Base-by-base conservation (phyloP, 92 coral and sea anemone species). In the Actinernus sp. region DNA sequence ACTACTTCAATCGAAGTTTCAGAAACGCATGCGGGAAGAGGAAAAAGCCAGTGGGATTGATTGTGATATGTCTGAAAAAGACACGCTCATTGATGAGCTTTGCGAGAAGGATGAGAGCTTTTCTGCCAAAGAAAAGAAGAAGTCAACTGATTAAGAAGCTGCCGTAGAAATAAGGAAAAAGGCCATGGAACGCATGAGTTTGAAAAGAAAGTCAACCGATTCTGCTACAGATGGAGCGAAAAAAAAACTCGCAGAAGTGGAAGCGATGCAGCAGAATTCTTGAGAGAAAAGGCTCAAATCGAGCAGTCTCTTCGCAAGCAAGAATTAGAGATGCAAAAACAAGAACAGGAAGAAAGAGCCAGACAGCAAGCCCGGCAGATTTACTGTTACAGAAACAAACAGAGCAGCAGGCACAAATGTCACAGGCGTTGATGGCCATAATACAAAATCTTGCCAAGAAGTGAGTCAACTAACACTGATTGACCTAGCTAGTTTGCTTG, bases 101-200 rank as follows among this genome's bases (percentile, higher is more conserved):
- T 39, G 59, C 60, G 79, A 75, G 25, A 56, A 37, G 55, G 80
- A 76, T 48, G 62, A 58, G 45, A 69, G 74, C 61, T 55, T 78
- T 26, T 49, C 41, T 56, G 71, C 36, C 32, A 65, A 74, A 37
- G 69, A 46, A 44, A 67, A 76, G 46, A 74, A 66, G 46, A 82
- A 61, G 41, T 31, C 56, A 20, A 41, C 48, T 30, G 82, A 82
- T 27, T 63, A 74, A 65, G 64, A 36, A 48, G 74, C 82, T 24
- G 88, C 76, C 34, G 72, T 63, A 74, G 67, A 48, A 31, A 52
- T 81, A 18, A 63, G 81, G 53, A 63, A 40, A 18, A 57, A 73
- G 55, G 76, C 76, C 12, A 81, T 81, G 88, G 88, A 81, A 58
- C 31, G 82, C 46, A 73, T 81, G 82, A 63, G 57, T 3, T 2